A percentile compares a stretch with the other conserved stretches of the same genome.
phyloP scores from a whole-genome alignment of 2,113 vertebrate species.

The Podiceps cristatus region DNA sequence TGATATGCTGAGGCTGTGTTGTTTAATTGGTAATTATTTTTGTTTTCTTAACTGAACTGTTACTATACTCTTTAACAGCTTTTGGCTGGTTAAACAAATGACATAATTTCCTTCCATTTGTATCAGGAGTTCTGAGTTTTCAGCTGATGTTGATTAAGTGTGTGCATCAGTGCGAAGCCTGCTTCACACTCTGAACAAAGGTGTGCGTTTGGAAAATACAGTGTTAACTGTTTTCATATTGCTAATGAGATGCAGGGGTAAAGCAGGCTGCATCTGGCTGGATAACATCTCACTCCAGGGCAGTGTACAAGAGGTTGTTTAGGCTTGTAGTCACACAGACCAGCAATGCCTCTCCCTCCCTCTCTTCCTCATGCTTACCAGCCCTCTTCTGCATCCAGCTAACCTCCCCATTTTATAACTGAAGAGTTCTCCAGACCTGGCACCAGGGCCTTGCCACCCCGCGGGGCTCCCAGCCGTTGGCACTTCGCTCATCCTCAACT shows the following conservation, averaged over 20 bases:
- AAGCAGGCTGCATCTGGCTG: not conserved
- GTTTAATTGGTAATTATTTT: not conserved
- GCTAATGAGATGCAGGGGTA: not conserved
- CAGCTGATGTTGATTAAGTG: not conserved
- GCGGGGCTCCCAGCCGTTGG: fast-evolving
- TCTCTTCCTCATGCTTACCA: not conserved
- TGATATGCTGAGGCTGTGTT: not conserved
- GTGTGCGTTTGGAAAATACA: not conserved
- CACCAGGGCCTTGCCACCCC: not conserved
- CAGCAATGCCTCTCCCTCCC: not conserved
- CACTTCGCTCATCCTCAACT: not conserved
- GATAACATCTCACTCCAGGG: not conserved
- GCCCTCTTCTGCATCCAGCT: not conserved
- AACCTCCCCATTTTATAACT: not conserved
- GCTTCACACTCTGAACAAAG: not conserved
- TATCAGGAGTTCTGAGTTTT: not conserved
- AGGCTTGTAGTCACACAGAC: not conserved
- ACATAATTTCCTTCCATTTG: not conserved
- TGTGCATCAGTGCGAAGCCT: not conserved
- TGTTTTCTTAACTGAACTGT: not conserved
- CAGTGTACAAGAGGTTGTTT: not conserved
- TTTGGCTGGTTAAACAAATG: not conserved
- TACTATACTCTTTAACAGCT: not conserved
- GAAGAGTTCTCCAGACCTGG: not conserved
- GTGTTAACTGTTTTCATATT: not conserved